Base-by-base conservation (phyloP, 1,140 invertebrate species). In the Hyles vespertilio region DNA sequence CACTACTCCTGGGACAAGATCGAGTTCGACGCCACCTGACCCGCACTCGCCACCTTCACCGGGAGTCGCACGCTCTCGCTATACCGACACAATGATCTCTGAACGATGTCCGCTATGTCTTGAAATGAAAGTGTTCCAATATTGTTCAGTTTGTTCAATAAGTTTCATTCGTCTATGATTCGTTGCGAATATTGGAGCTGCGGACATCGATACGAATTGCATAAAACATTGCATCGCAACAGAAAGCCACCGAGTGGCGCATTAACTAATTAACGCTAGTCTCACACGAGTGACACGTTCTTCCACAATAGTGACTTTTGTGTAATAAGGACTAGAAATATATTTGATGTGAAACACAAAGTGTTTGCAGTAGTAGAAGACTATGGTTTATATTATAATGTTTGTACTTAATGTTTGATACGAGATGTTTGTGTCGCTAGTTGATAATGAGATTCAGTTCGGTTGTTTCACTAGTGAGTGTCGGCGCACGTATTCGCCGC, bases 11-110 rank as follows among this genome's bases (percentile, higher is more conserved):
- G 87, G 89, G 87, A 90, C 64, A 75, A 73, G 51, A 80, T 86
- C 58, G 88, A 89, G 66, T 89, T 72, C 68, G 87, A 89, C 62
- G 81, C 81, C 77, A 90, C 88, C 67, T 90, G 88, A 90, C 85
- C 77, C 74, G 59, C 66, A 52, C 36, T 11, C 47, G 3, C 47
- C 34, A 11, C 11, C 46, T 57, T 53, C 58, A 10, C 32, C 22
- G 49, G 22, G 5, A 3, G 49, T 5, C 22, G 3, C 70, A 68
- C 70, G 71, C 72, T 69, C 71, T 71, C 64, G 51, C 61, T 49
- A 58, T 63, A 59, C 61, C 65, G 56, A 59, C 52, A 48, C 58
- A 68, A 67, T 78, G 78, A 79, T 82, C 76, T 79, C 79, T 72
- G 51, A 48, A 51, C 58, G 47, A 58, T 61, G 58, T 54, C 51